Evolutionary conservation across 92 coral and sea anemone species (phyloP), one percentile per base, ranked within the genome.

Genomic region (Porites lobata): DNA sequence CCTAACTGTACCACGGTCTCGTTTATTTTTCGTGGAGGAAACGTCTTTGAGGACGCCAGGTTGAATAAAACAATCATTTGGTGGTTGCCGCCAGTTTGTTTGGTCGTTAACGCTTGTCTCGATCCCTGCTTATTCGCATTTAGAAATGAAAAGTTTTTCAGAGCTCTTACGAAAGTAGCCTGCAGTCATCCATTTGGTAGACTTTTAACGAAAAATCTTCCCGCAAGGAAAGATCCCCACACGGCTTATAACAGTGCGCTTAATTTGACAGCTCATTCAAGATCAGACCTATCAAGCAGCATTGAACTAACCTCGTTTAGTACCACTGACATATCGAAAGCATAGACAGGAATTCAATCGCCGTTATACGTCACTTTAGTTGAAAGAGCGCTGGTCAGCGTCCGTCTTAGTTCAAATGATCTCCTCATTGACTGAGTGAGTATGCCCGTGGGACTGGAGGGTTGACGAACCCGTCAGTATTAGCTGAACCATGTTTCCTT

Each of bases 81-180:
- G 77, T 91, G 94, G 94, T 58, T 91, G 29, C 94, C 94, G 11
- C 92, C 85, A 6, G 77, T 88, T 7, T 79, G 87, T 20, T 75
- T 91, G 38, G 94, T 91, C 1, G 86, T 78, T 9, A 91, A 91
- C 76, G 89, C 94, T 6, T 91, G 89, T 75, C 69, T 91, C 15
- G 84, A 91, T 65, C 94, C 94, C 0, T 38, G 80, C 1, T 50
- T 87, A n/a, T 88, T 91, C 63, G 94, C 94, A 8, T 91, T 82
- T 59, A 83, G 89, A 52, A 91, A 91, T 61, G 92, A 91, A 6
- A 87, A 83, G 87, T 91, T 91, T 20, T 59, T 84, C 1, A 78
- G 32, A n/a, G 75, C 86, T 14, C 63, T 91, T 8, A 87, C 9
- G 24, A 58, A 17, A 26, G 13, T 29, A 9, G 43, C 52, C 47